Conservation (phyloP, 1,140 invertebrate genomes). For the Macrocentrus cingulum region DNA sequence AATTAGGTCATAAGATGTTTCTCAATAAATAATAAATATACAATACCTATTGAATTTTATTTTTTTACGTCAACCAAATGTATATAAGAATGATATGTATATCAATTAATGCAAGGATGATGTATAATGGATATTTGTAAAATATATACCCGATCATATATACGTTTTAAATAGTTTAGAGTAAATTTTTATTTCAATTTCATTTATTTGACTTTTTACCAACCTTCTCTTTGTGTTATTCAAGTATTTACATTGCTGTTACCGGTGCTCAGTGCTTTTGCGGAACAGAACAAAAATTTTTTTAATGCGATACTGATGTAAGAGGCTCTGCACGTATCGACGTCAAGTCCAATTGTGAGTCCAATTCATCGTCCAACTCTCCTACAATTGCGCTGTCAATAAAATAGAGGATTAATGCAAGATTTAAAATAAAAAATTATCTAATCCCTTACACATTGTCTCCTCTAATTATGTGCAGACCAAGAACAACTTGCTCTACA, state of each 20-base stretch:
- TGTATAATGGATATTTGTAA: conserved; percentile 26
- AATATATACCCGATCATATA: conserved; percentile 32
- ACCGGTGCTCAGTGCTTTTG: too few species aligned
- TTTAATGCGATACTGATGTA: conserved; percentile 79
- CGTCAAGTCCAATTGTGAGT: conserved; percentile 80
- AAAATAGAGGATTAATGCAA: conserved; percentile 32
- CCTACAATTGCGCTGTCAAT: conserved; percentile 81
- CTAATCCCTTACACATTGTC: conserved; percentile 83
- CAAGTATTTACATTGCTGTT: background rate
- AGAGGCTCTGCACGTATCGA: conserved; percentile 88
- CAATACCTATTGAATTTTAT: conserved; percentile 10
- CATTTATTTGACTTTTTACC: background rate
- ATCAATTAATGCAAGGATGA: conserved; percentile 7
- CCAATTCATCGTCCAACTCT: conserved; percentile 88
- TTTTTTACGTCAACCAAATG: conserved; percentile 19
- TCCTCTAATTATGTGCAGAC: conserved; percentile 94
- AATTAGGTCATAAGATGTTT: conserved; percentile 20
- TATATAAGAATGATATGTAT: conserved; percentile 7
- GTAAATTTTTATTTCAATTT: background rate
- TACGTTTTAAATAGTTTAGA: conserved; percentile 4
- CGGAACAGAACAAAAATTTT: conserved; percentile 17
- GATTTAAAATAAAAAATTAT: conserved; percentile 21
- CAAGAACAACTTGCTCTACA: conserved; percentile 94
- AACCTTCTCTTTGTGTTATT: background rate
- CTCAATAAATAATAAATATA: conserved; percentile 12